Conservation (phyloP, 2,888 invertebrate species). For the Macaria liturata region DNA sequence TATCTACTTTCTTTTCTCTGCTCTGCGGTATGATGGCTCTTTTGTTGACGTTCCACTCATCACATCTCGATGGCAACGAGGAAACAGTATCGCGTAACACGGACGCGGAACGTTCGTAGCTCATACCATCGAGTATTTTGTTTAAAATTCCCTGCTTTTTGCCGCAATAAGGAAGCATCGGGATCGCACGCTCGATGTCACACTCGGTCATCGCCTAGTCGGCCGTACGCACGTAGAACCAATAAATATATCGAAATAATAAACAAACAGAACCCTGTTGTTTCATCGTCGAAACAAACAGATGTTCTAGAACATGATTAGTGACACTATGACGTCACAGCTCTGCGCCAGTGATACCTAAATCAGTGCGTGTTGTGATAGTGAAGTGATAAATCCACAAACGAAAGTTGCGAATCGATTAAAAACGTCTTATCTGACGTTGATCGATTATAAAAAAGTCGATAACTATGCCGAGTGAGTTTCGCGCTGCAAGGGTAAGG, state of each 20-base stretch:
- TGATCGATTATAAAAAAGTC: conserved; percentile 41
- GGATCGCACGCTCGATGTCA: conserved; percentile 41
- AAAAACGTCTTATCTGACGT: conserved; percentile 40
- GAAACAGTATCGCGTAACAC: conserved; percentile 40
- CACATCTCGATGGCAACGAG: conserved; percentile 34
- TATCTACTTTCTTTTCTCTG: conserved; percentile 22
- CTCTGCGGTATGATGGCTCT: neutral
- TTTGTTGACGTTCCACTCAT: conserved; percentile 1
- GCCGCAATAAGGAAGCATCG: conserved; percentile 40
- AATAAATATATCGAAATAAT: conserved; percentile 12
- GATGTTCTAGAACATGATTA: conserved; percentile 10
- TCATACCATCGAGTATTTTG: conserved; percentile 32
- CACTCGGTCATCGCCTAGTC: conserved; percentile 49
- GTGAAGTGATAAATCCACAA: conserved; percentile 32
- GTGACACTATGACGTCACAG: conserved; percentile 17
- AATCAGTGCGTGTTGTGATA: conserved; percentile 24
- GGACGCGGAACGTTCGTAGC: conserved; percentile 51
- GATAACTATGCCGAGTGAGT: conserved; percentile 59
- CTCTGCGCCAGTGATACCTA: neutral
- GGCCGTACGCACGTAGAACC: conserved; percentile 38
- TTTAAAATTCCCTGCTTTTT: conserved; percentile 42
- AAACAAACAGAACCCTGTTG: conserved; percentile 23
- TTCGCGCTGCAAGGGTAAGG: conserved; percentile 59
- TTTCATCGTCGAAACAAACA: conserved; percentile 13
- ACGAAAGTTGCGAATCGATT: conserved; percentile 36